Evolutionary conservation across 2,888 invertebrate genomes (phyloP), one percentile per base, ranked within the genome.

Genomic region (Neoaliturus tenellus): DNA sequence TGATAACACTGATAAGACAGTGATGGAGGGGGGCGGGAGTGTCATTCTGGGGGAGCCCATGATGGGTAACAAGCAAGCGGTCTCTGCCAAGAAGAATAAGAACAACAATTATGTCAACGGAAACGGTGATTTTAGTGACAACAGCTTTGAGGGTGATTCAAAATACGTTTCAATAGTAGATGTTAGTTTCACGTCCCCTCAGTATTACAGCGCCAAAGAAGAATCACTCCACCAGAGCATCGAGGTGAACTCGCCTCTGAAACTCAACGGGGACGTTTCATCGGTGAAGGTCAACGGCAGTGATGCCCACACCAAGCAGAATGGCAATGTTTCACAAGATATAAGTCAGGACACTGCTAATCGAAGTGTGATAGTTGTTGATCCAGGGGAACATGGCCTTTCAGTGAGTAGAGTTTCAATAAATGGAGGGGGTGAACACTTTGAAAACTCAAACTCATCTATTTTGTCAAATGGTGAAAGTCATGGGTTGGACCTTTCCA

Each of bases 31-130:
- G 25, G 25, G 8, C 17, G 62, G 35, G 4, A 69, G 28, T 33
- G 48, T 51, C 10, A 55, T 5, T 55, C 28, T 69, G 62, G 67
- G 81, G 82, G 82, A 84, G 75, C 17, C 51, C n/a, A 33, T 51
- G 83, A 91, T 90, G 86, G 91, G 91, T 87, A 91, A 90, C 84
- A 91, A 91, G 81, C 85, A 71, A n/a, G 91, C 91, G 69, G 91
- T 91, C 86, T 91, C 90, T 85, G 92, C 91, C 14, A 91, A 91
- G 14, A 91, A 90, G 58, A 92, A 92, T 88, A 91, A 92, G 31
- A 92, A 92, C 83, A 92, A 90, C 14, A 92, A 90, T 14, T 92
- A 92, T 87, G 91, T 92, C 84, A 91, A 89, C 14, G 91, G 91
- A 86, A 90, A 91, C 6, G 92, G 91, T 55, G 91, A 91, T 20